Percentiles rank a stretch among this genome's conserved stretches.
These are phyloP conservation scores for Nesidiocoris tenuis DNA, from an alignment of 2,888 invertebrate species.

Conservation along the genomic window DNA sequence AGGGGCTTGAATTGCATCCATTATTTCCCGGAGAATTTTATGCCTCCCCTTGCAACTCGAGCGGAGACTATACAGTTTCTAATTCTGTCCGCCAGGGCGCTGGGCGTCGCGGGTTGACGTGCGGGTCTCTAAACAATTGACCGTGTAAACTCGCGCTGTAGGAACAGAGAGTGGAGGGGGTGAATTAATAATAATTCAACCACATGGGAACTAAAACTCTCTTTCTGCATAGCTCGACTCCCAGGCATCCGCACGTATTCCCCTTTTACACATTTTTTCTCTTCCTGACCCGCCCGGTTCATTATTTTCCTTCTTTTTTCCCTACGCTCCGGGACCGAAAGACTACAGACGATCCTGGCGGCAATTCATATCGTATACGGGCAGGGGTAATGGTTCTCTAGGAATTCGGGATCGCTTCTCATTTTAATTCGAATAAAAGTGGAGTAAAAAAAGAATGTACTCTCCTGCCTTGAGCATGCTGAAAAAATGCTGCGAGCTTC, in stretches of 20 bases:
- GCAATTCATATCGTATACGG: not conserved
- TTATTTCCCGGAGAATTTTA: constrained; percentile 18
- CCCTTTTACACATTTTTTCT: not conserved
- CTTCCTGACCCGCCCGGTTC: not conserved
- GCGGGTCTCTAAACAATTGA: constrained; percentile 25
- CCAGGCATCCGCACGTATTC: not conserved
- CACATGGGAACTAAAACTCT: constrained; percentile 3
- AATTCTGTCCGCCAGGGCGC: constrained; percentile 5
- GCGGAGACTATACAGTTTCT: constrained; percentile 9
- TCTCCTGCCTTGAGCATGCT: too few species aligned
- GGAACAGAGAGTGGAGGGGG: not conserved
- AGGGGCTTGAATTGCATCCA: constrained; percentile 28
- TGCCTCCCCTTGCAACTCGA: constrained; percentile 5
- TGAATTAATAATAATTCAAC: constrained; percentile 36
- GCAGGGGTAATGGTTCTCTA: not conserved
- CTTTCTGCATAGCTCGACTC: not conserved
- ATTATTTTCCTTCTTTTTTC: not conserved
- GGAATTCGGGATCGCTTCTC: too few species aligned
- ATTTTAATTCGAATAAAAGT: too few species aligned
- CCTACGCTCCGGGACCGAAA: not conserved
- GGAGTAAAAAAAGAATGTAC: too few species aligned
- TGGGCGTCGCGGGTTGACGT: constrained; percentile 12
- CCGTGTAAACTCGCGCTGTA: constrained; percentile 17
- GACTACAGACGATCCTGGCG: not conserved
- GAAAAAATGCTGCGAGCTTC: too few species aligned